Percentiles rank a stretch among this genome's conserved stretches.
phyloP scores from a whole-genome alignment of 2,888 invertebrate genomes.

The Drepanosiphum platanoidis region DNA sequence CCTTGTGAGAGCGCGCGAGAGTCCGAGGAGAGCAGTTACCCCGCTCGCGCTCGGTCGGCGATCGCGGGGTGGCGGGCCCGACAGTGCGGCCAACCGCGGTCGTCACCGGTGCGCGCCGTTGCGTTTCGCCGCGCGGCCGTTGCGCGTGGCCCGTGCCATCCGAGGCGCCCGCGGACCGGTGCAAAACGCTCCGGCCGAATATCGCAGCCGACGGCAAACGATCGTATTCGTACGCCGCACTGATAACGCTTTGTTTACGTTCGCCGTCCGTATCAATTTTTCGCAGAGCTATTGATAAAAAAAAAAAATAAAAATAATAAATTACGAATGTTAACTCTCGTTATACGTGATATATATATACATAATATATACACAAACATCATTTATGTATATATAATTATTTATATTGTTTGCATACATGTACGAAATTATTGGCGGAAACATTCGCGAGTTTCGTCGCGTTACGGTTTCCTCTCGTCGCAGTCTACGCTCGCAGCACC shows the following conservation, averaged over 20 bases:
- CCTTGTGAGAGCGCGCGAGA: neutral
- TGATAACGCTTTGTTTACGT: constrained; percentile 61
- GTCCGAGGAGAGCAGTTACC: constrained; percentile 6
- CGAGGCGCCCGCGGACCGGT: neutral
- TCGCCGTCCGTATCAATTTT: constrained; percentile 46
- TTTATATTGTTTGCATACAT: neutral
- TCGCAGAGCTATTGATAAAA: constrained; percentile 37
- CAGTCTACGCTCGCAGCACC: neutral
- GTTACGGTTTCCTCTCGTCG: neutral
- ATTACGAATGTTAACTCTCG: constrained; percentile 33
- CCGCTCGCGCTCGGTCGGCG: neutral
- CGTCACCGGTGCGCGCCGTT: neutral
- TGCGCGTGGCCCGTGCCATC: neutral
- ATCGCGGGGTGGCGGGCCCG: neutral
- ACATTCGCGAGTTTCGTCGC: neutral
- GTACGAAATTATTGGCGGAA: neutral
- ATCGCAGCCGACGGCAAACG: neutral
- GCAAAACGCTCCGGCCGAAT: neutral
- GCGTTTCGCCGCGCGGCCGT: neutral
- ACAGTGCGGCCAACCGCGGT: constrained; percentile 18
- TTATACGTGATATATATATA: constrained; percentile 5
- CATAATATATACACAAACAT: neutral
- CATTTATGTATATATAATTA: neutral
- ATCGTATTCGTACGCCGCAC: constrained; percentile 32
- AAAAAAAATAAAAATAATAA: constrained; percentile 47